Evolutionary conservation across 2,113 vertebrate species (phyloP), one percentile per base, ranked within the genome.

Genomic region (Talpa occidentalis): DNA sequence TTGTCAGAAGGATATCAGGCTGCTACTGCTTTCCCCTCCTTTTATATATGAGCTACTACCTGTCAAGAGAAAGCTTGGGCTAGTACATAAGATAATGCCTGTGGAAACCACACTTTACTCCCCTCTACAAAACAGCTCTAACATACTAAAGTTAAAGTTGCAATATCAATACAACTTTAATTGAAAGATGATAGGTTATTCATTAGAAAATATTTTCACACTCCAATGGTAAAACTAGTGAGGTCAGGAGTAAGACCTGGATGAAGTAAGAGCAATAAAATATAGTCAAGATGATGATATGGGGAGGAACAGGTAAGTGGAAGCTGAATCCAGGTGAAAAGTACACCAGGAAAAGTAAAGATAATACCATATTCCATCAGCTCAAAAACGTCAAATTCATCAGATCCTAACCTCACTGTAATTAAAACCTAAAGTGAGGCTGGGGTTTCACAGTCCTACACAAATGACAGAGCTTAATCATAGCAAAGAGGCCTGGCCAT

Each of bases 141-240:
- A 17, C 14, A 72, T 30, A 17, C 21, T 60, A 32, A 35, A 47
- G 9, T 72, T 28, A 47, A 32, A 70, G 32, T 3, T 84, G 42
- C 10, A 64, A 64, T 2, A 82, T 32, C 6, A 44, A 89, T 1
- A 11, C 5, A 8, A 5, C 10, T 86, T 88, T 54, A 47, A 78
- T 83, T 94, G 42, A 77, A 73, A 3, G 35, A 44, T n/a, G 35
- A 8, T 19, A 93, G 44, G 30, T 70, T 92, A 88, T 67, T 88
- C 37, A 62, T 73, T 82, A 60, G 44, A 94, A 91, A 72, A 32
- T 42, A 88, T 28, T 82, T 87, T 91, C 47, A 72, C 14, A 40
- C 40, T 62, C 62, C 69, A 54, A 30, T 30, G 19, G 10, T 42
- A 54, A 88, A 80, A 88, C n/a, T 76, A 35, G 60, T 47, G 15